Evolutionary conservation across 2,888 invertebrate genomes (phyloP).

Genomic region (Physocephala rufipes): DNA sequence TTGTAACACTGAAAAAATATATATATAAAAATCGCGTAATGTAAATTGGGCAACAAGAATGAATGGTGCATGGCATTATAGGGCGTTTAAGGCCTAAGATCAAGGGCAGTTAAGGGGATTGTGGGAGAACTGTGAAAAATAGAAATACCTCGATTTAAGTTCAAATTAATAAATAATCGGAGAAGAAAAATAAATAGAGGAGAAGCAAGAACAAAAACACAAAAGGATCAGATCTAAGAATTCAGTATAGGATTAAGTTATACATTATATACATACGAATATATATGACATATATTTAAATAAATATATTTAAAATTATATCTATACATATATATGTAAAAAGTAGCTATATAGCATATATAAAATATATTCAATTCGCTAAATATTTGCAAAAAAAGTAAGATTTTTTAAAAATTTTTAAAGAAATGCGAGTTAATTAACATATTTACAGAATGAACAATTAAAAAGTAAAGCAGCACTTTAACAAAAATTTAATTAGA

Average conservation of each 20-base stretch:
- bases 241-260: conserved; percentile 22
- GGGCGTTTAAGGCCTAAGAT: conserved; percentile 21
- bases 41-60: conserved; percentile 13
- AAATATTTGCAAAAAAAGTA: not conserved
- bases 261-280: conserved; percentile 18
- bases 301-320: conserved; percentile 29
- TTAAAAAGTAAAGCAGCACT: not conserved
- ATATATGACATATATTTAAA: conserved; percentile 25
- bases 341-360: conserved; percentile 31
- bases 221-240: conserved; percentile 35
- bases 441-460: not conserved
- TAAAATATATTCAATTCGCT: not conserved
- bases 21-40: not conserved
- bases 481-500: not conserved
- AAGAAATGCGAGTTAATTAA: not conserved
- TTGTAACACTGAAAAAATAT: conserved; percentile 33
- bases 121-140: conserved; percentile 63
- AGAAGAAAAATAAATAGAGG: conserved; percentile 38
- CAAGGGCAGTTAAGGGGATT: conserved; percentile 37
- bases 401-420: not conserved
- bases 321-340: conserved; percentile 19
- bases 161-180: conserved; percentile 55
- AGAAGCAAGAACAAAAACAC: conserved; percentile 41
- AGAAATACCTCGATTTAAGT: conserved; percentile 68
- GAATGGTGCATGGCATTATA: conserved; percentile 17